Evolutionary conservation across 1,140 invertebrate genomes (phyloP).

Genomic region (Acromyrmex charruanus): DNA sequence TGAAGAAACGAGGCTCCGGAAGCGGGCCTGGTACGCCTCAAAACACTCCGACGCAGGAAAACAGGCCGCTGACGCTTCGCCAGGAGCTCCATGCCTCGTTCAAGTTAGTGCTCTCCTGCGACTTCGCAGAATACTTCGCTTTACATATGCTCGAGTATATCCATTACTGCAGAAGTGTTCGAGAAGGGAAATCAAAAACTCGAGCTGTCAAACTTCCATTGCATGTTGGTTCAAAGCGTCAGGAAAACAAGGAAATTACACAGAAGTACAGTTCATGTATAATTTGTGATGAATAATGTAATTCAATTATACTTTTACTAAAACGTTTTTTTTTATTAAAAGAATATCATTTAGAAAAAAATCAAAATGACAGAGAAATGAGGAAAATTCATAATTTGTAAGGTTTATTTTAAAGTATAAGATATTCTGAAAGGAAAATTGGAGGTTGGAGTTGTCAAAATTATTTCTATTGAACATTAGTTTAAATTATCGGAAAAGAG

Average conservation of each 20-base stretch:
- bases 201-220: neutral
- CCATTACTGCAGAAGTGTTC: constrained; percentile 19
- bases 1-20: constrained; percentile 92
- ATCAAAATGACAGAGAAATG: no score
- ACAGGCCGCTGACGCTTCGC: constrained; percentile 89
- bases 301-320: neutral
- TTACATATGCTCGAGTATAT: constrained; percentile 30
- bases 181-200: neutral
- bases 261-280: no score
- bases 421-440: neutral
- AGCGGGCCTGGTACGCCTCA: constrained; percentile 88
- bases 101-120: constrained; percentile 86
- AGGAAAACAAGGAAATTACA: neutral
- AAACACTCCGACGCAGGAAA: constrained; percentile 93
- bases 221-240: neutral
- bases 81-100: constrained; percentile 90
- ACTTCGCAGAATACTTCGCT: neutral
- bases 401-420: neutral
- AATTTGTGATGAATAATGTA: neutral
- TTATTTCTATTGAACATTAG: neutral
- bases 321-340: neutral
- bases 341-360: neutral
- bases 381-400: no score
- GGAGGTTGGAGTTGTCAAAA: neutral
- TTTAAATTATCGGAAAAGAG: neutral